These are phyloP conservation scores for Monopterus albus DNA, from an alignment of 2,113 vertebrate genomes.

Conservation along the genomic window DNA sequence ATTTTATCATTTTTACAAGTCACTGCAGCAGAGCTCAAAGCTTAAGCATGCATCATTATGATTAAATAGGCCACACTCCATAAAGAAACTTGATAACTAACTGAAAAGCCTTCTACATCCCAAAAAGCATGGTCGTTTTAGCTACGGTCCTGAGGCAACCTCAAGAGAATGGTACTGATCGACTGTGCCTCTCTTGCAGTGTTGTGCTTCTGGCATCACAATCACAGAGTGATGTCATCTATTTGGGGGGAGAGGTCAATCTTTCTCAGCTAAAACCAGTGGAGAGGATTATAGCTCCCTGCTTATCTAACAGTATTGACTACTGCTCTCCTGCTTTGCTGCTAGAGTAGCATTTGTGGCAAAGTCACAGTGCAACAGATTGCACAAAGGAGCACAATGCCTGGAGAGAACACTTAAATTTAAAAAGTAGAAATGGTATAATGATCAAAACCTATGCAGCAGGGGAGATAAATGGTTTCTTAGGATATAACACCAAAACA, in stretches of 20 bases:
- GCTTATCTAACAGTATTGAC: constrained; percentile 21
- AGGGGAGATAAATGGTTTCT: constrained; percentile 18
- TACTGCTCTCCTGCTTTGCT: constrained; percentile 19
- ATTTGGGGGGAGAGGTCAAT: constrained; percentile 67
- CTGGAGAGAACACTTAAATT: constrained; percentile 37
- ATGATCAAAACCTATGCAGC: constrained; percentile 16
- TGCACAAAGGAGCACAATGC: constrained; percentile 7
- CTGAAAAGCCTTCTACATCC: constrained; percentile 30
- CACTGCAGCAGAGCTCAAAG: constrained; percentile 30
- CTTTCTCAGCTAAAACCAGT: constrained; percentile 56
- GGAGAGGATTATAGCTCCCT: constrained; percentile 25
- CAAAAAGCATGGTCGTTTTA: constrained; percentile 33
- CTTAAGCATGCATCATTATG: constrained; percentile 9
- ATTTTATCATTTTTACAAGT: constrained; percentile 24
- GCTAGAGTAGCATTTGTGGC: constrained; percentile 21
- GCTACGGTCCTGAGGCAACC: constrained; percentile 45
- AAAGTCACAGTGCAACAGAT: constrained; percentile 15
- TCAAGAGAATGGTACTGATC: constrained; percentile 55
- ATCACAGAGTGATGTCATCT: constrained; percentile 69
- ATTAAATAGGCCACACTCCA: constrained; percentile 15
- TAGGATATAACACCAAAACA: too few relatives aligned
- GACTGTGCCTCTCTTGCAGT: constrained; percentile 37
- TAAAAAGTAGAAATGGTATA: constrained; percentile 5
- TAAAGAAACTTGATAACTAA: constrained; percentile 40
- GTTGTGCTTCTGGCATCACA: constrained; percentile 57